These are phyloP conservation scores for Rhagoletis zephyria DNA, from an alignment of 1,140 invertebrate genomes.

Conservation along the genomic window DNA sequence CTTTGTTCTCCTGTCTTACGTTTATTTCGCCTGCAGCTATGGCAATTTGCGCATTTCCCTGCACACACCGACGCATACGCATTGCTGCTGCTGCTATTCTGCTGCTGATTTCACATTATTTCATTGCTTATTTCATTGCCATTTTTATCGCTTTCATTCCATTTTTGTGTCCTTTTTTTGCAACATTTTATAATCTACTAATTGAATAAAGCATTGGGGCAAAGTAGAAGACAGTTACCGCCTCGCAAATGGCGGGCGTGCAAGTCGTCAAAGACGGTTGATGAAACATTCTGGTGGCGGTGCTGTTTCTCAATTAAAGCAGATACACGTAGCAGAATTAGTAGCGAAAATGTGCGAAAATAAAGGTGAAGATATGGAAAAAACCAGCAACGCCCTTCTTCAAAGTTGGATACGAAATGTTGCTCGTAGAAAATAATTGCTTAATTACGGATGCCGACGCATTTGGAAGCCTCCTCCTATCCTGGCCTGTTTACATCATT, in stretches of 20 bases:
- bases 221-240: neutral
- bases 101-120: neutral
- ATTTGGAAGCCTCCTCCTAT: neutral
- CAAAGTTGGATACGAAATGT: neutral
- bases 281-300: neutral
- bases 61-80: no score
- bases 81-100: no score
- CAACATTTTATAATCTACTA: constrained; percentile 43
- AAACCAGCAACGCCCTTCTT: neutral
- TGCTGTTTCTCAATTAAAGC: neutral
- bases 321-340: neutral
- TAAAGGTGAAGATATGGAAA: neutral
- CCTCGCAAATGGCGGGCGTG: neutral
- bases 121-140: neutral
- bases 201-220: constrained; percentile 25
- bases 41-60: no score
- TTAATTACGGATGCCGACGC: constrained; percentile 36
- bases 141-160: neutral
- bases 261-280: neutral
- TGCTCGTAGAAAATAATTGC: neutral
- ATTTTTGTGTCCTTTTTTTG: neutral
- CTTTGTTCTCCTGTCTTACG: neutral
- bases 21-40: no score
- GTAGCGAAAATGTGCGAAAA: neutral
- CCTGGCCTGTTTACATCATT: neutral